Percentiles rank a stretch among this genome's conserved stretches.
Evolutionary conservation across 92 coral and sea anemone genomes (phyloP).

Genomic region (Galaxea fascicularis): DNA sequence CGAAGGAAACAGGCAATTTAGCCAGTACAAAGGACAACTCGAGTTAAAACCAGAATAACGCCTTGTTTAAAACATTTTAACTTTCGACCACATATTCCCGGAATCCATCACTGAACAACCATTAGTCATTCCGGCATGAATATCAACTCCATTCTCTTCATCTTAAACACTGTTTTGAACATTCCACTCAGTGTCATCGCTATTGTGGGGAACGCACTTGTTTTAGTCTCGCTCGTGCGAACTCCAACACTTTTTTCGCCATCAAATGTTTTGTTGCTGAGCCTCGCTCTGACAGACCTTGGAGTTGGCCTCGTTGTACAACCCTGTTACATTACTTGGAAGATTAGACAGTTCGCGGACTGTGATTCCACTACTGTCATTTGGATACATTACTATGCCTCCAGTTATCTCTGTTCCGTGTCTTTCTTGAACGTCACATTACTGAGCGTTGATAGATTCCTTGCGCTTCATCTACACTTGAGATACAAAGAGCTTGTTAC

Average conservation of each 20-base stretch:
- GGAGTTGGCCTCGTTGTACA: conserved; percentile 2
- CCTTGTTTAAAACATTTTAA: too few species aligned
- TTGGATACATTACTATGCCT: neutral
- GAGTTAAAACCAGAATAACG: too few species aligned
- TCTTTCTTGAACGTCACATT: neutral
- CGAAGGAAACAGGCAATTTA: too few species aligned
- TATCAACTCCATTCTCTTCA: neutral
- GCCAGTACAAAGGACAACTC: too few species aligned
- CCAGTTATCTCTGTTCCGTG: neutral
- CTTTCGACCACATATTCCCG: too few species aligned
- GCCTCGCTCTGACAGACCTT: neutral
- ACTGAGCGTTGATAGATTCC: conserved; percentile 1
- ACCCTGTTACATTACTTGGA: neutral
- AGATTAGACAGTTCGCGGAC: neutral
- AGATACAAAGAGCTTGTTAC: conserved; percentile 3
- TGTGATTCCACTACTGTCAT: neutral
- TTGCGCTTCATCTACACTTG: neutral
- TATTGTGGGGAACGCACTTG: neutral
- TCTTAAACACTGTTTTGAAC: neutral
- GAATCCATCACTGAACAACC: too few species aligned
- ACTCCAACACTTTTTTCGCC: neutral
- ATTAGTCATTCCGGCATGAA: neutral
- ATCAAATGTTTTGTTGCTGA: neutral
- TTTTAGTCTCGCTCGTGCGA: neutral
- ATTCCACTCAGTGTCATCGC: neutral